Conservation (phyloP, 2,888 invertebrate species). For the Alviniconcha strummeri region DNA sequence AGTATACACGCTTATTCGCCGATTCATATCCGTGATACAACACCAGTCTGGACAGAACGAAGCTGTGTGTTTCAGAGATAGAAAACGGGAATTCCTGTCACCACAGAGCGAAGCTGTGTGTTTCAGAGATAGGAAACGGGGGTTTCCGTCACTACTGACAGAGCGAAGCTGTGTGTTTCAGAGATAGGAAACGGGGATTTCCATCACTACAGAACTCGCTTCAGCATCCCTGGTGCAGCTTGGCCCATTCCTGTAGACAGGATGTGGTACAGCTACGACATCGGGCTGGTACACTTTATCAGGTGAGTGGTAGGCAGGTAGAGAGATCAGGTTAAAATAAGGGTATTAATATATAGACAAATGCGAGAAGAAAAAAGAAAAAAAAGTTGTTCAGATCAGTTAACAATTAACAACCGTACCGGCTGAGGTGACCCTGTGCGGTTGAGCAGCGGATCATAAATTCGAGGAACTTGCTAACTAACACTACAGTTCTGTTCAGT, state of each 20-base stretch:
- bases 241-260: slow-evolving; percentile 65
- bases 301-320: slow-evolving; percentile 44
- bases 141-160: not conserved
- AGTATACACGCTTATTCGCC: too few relatives aligned
- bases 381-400: not conserved
- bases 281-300: slow-evolving; percentile 62
- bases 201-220: slow-evolving; percentile 37
- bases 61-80: not conserved
- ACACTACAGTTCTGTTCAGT: too few relatives aligned
- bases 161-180: not conserved
- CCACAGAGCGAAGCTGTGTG: not conserved
- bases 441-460: too few relatives aligned
- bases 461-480: too few relatives aligned
- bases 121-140: not conserved
- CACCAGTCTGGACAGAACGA: not conserved
- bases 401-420: not conserved
- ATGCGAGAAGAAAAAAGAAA: not conserved
- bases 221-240: slow-evolving; percentile 58
- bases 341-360: not conserved
- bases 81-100: not conserved
- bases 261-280: slow-evolving; percentile 68
- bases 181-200: not conserved
- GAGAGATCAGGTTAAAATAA: not conserved
- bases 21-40: too few relatives aligned
- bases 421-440: too few relatives aligned